phyloP scores from a whole-genome alignment of 2,113 vertebrate genomes.

The Nycticryphes semicollaris region DNA sequence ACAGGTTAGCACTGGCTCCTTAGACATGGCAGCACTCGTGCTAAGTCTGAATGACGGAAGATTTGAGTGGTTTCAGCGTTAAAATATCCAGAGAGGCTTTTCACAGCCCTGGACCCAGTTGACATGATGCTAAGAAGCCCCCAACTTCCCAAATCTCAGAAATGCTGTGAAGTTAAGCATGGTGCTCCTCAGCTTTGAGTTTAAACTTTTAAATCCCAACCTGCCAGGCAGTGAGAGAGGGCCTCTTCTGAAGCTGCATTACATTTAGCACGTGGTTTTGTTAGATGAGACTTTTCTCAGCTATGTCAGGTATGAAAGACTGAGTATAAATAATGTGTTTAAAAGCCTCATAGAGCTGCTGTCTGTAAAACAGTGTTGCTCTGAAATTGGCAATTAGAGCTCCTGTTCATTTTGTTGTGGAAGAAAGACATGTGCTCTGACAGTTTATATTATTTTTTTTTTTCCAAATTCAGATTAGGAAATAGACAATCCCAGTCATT shows the following conservation, averaged over 20 bases:
- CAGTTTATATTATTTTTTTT: background rate
- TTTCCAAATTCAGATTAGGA: background rate
- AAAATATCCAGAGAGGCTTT: constrained; percentile 10
- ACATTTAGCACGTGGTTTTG: background rate
- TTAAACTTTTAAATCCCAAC: constrained; percentile 12
- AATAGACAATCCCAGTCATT: background rate
- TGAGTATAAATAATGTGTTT: constrained; percentile 25
- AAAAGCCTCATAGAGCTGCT: background rate
- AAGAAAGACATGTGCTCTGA: background rate
- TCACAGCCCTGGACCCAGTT: background rate
- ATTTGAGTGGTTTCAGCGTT: constrained; percentile 23
- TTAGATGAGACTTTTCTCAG: constrained; percentile 25
- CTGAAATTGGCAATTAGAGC: constrained; percentile 30
- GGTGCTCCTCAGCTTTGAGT: background rate
- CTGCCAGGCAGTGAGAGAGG: background rate
- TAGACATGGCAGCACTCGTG: background rate
- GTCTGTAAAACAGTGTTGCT: constrained; percentile 16
- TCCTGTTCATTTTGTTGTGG: background rate
- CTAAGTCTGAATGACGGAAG: constrained; percentile 55
- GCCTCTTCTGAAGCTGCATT: background rate
- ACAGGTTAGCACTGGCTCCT: background rate
- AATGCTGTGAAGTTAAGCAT: background rate
- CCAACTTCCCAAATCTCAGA: background rate
- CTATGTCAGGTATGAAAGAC: background rate
- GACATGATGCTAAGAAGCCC: background rate